These are phyloP conservation scores for Sus scrofa DNA, from an alignment of 2,113 vertebrate genomes.

Conservation along the genomic window DNA sequence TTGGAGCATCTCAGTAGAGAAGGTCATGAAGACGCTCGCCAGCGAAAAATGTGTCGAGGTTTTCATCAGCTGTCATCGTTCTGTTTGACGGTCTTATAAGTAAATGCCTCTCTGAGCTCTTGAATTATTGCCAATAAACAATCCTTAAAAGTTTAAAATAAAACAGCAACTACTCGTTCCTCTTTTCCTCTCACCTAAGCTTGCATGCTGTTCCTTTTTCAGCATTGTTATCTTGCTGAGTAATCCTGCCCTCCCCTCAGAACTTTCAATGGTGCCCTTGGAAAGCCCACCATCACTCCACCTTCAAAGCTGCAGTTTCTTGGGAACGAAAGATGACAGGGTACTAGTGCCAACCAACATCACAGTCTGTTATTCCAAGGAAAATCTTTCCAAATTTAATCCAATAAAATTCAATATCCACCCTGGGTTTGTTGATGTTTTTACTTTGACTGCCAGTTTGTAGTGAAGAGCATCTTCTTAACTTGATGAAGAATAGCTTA, in stretches of 20 bases:
- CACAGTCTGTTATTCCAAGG: neutral
- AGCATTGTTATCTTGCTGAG: neutral
- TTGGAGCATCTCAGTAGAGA: neutral
- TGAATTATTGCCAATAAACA: constrained; percentile 32
- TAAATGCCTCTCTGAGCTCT: neutral
- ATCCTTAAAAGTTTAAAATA: constrained; percentile 51
- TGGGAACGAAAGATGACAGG: neutral
- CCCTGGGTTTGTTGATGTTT: neutral
- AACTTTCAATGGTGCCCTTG: neutral
- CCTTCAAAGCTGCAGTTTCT: neutral
- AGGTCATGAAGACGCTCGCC: neutral
- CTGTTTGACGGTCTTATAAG: neutral
- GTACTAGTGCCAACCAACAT: neutral
- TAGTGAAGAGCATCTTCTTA: neutral
- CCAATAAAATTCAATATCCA: constrained; percentile 19
- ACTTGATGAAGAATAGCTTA: neutral
- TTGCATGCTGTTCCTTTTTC: neutral
- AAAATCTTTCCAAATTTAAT: constrained; percentile 18
- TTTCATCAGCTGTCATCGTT: neutral
- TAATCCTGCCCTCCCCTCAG: neutral
- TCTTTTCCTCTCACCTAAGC: neutral
- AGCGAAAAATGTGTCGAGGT: neutral
- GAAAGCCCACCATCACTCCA: neutral
- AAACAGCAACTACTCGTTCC: neutral
- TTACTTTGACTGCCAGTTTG: neutral